Base-by-base conservation (phyloP, 2,113 vertebrate species). In the Pteruthius melanotis region DNA sequence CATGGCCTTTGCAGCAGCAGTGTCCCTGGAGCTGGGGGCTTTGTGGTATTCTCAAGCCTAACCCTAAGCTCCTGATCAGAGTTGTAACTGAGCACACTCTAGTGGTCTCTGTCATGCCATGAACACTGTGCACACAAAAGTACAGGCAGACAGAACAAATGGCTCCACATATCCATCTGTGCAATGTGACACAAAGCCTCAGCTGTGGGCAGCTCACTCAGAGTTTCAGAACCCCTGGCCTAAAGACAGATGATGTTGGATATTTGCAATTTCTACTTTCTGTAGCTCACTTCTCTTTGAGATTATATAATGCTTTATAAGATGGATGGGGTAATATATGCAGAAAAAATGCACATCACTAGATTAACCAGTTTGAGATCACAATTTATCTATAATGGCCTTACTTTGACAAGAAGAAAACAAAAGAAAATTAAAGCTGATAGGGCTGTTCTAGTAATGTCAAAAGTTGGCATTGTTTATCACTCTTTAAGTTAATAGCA, bases 401-500 rank as follows among this genome's bases (percentile, higher is more conserved):
- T 90, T 96, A 95, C 92, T 87, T 40, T 95, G 81, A 91, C 94
- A 96, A 94, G 85, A 94, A 89, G 68, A 92, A 96, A 93, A 92
- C 90, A 96, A 92, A 87, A 92, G 79, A 91, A 94, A 95, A 94
- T 95, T 90, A 96, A 97, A 97, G 93, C 87, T 80, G 95, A 96
- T 94, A 87, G 82, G 64, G 39, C 94, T 98, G 94, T 92, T 96
- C 94, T 61, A 94, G 81, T 97, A 95, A 96, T 93, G 96, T 97
- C 97, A 95, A 63, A 97, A 97, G 87, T 93, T 97, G 94, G 87
- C 94, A 97, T 98, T 96, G 94, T 97, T 93, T 96, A 94, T 94
- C 84, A 96, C 93, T 97, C 92, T 98, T 98, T 98, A 97, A 97
- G 96, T 96, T 97, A 94, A 98, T 97, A 97, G 97, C 97, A 96